Evolutionary conservation across 2,113 vertebrate species (phyloP), one percentile per base, ranked within the genome.

Genomic region (Danio rerio): DNA sequence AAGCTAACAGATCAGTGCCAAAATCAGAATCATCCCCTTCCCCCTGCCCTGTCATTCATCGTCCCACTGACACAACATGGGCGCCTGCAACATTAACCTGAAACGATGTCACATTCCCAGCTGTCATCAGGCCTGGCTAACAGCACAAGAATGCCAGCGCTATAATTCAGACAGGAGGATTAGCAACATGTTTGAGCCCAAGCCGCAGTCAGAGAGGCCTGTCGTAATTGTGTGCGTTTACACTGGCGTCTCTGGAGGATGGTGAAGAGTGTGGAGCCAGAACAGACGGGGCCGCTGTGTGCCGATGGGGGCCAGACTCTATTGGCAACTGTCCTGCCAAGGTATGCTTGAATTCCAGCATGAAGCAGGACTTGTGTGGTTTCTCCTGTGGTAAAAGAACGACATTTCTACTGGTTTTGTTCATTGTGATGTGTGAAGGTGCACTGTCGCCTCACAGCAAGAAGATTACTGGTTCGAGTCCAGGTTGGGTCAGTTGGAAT

Each of bases 91-190:
- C 71, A 21, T 75, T 63, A 77, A 63, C 65, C 78, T 70, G 58
- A 50, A 73, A 72, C 53, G 58, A 43, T 16, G n/a, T 45, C 61
- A 53, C 78, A 74, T 70, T 63, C 72, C 65, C 79, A 76, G 83
- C 83, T 71, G 83, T 85, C 79, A 77, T 75, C 83, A 62, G 73
- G 40, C 74, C 80, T 40, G 58, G 65, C 81, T 78, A 13, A 78
- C 40, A 61, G 43, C 31, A 59, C 68, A 18, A 53, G n/a, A 52
- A 69, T 77, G 80, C 80, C 55, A 81, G 31, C 40, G 61, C 63
- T 53, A 45, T 18, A 58, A 78, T 43, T 83, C 55, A 68, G 49
- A 62, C 45, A 62, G 63, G 49, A 52, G 65, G 63, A 77, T 52
- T 66, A 83, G 53, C 43, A 53, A 53, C 80, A 75, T 65, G 61